phyloP scores from a whole-genome alignment of 2,888 invertebrate species.

The Priapulus caudatus region DNA sequence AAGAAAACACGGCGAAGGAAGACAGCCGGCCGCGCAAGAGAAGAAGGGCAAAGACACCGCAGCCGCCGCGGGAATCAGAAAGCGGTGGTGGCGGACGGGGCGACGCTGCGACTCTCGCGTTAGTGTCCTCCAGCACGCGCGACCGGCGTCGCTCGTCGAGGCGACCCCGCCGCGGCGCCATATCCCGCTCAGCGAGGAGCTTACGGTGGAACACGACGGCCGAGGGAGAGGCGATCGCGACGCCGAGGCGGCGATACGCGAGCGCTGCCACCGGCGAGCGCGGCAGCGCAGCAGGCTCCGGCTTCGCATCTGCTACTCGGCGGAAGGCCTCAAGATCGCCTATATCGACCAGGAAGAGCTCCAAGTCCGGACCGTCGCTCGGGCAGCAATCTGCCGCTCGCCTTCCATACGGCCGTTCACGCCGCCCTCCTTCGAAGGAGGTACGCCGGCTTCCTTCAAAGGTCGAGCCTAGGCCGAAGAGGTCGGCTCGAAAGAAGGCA shows the following conservation, averaged over 20 bases:
- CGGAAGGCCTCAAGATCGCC: slow-evolving; percentile 26
- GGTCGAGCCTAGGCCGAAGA: slow-evolving; percentile 15
- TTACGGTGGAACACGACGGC: too few species aligned
- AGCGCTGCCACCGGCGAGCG: not conserved
- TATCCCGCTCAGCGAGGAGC: not conserved
- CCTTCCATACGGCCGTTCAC: not conserved
- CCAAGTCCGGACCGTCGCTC: slow-evolving; percentile 27
- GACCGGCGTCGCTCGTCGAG: not conserved
- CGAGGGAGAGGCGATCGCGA: not conserved
- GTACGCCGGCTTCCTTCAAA: slow-evolving; percentile 19
- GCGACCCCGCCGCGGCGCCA: not conserved
- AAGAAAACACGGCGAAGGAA: slow-evolving; percentile 4
- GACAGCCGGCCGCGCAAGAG: not conserved
- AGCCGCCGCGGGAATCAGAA: too few species aligned
- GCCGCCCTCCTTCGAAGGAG: not conserved
- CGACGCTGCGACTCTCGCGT: not conserved
- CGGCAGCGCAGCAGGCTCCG: not conserved
- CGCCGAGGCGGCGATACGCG: too few species aligned
- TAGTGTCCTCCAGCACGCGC: not conserved
- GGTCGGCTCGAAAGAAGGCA: slow-evolving; percentile 39
- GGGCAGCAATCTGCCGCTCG: slow-evolving; percentile 25
- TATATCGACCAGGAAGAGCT: slow-evolving; percentile 36
- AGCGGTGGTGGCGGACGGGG: too few species aligned
- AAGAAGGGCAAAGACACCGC: not conserved
- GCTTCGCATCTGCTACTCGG: slow-evolving; percentile 6